Evolutionary conservation across 2,888 invertebrate genomes (phyloP).

Genomic region (Isotomurus palustris): DNA sequence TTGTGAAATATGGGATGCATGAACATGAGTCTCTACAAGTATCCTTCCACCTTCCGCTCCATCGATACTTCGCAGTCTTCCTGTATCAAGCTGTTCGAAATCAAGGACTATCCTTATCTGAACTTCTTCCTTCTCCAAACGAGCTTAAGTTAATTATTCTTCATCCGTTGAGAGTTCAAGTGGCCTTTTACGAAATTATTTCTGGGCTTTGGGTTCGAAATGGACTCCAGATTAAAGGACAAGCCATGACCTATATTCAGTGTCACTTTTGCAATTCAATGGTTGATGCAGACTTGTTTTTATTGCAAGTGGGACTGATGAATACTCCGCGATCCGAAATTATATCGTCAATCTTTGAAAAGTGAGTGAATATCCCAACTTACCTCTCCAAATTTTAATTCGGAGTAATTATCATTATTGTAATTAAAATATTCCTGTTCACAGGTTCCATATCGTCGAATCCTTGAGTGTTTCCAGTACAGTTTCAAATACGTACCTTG

Average conservation of each 20-base stretch:
- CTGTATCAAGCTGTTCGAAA: conserved; percentile 77
- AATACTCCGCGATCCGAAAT: conserved; percentile 80
- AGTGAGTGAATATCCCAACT: conserved; percentile 56
- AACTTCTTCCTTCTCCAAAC: conserved; percentile 73
- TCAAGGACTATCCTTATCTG: conserved; percentile 66
- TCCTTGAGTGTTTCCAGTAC: conserved; percentile 68
- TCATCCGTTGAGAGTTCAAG: conserved; percentile 72
- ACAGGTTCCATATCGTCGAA: conserved; percentile 77
- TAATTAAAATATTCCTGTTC: conserved; percentile 15
- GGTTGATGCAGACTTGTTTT: conserved; percentile 94
- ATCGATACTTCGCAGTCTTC: conserved; percentile 86
- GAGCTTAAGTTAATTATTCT: conserved; percentile 76
- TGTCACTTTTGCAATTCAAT: conserved; percentile 98
- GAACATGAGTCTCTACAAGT: conserved; percentile 71
- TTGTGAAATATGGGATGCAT: conserved; percentile 55
- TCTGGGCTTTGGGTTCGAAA: conserved; percentile 94
- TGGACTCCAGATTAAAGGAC: conserved; percentile 95
- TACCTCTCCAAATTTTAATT: neutral
- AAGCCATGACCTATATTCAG: conserved; percentile 98
- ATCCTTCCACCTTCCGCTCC: conserved; percentile 93
- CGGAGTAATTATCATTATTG: too few relatives aligned
- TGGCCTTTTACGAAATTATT: conserved; percentile 90
- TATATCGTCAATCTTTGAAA: conserved; percentile 79
- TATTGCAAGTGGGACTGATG: conserved; percentile 67
- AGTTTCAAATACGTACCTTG: conserved; percentile 58